phyloP scores from a whole-genome alignment of 2,888 invertebrate genomes.

The Odontocerum albicorne region DNA sequence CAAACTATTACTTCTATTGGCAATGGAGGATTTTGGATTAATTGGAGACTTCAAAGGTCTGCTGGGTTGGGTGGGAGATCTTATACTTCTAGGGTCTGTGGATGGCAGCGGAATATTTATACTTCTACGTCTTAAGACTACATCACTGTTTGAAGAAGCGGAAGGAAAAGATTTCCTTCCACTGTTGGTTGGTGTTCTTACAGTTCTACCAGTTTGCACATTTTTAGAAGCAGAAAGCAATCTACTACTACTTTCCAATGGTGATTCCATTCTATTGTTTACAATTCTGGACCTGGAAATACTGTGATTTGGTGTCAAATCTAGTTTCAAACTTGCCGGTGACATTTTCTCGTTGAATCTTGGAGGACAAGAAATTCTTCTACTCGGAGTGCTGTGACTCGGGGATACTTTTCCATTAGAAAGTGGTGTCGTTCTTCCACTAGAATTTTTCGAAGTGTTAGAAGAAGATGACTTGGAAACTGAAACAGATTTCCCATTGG shows the following conservation, averaged over 20 bases:
- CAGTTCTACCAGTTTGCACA: conserved; percentile 5
- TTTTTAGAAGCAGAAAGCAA: conserved; percentile 18
- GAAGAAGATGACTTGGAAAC: conserved; percentile 14
- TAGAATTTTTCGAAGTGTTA: conserved; percentile 24
- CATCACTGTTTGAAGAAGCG: conserved; percentile 3
- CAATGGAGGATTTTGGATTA: conserved; percentile 5
- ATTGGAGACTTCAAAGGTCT: conserved; percentile 13
- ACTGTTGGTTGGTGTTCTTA: conserved; percentile 27
- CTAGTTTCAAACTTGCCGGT: conserved; percentile 31
- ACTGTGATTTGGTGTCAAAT: conserved; percentile 24
- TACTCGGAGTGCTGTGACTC: conserved; percentile 12
- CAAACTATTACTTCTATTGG: conserved; percentile 14
- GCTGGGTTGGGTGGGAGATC: conserved; percentile 14
- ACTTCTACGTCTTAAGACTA: conserved; percentile 26
- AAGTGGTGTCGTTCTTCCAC: conserved; percentile 29
- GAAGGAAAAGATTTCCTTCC: conserved; percentile 31
- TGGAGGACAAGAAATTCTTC: background rate
- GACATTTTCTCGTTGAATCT: conserved; percentile 31
- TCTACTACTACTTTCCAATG: conserved; percentile 32
- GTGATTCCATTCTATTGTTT: conserved; percentile 35
- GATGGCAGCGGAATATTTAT: conserved; percentile 29
- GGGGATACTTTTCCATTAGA: conserved; percentile 31
- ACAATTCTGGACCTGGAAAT: conserved; percentile 20
- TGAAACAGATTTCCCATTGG: conserved; percentile 4
- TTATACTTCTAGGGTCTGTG: conserved; percentile 16